Evolutionary conservation across 2,797 vertebrate species (phyloP).

Genomic region (Eidolon dupreanum): DNA sequence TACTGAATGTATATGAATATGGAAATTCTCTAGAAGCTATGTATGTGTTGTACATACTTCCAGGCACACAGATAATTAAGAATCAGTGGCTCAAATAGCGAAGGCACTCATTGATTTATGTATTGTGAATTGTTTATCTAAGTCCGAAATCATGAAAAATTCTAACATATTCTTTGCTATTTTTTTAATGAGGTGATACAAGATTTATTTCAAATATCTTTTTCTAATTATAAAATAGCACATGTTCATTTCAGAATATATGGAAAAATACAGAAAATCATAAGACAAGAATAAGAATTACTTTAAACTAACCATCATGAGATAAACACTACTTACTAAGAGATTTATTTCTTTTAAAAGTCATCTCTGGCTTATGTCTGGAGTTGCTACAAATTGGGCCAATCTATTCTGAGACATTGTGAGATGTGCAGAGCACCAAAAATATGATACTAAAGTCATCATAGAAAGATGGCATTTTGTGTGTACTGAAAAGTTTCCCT

Average conservation of each 20-base stretch:
- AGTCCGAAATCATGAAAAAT: conserved; percentile 19
- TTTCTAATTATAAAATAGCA: conserved; percentile 29
- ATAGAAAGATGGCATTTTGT: neutral
- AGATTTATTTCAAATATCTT: neutral
- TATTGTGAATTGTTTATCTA: conserved; percentile 1
- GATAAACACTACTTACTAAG: neutral
- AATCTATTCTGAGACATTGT: neutral
- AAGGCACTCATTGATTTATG: conserved; percentile 18
- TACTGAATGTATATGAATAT: neutral
- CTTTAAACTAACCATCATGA: neutral
- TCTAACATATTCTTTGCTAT: neutral
- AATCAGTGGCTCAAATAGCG: neutral
- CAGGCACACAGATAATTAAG: neutral
- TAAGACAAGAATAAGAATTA: conserved; percentile 25
- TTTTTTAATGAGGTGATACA: neutral
- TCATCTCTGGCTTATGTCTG: neutral
- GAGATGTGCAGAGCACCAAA: neutral
- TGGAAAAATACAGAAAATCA: neutral
- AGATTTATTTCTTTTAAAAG: neutral
- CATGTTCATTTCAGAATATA: neutral
- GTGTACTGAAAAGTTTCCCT: neutral
- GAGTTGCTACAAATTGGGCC: neutral
- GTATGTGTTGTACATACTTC: neutral
- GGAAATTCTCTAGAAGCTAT: neutral
- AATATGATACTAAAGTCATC: neutral